Base-by-base conservation (phyloP, 2,797 vertebrate species). In the Xiphophorus birchmanni region DNA sequence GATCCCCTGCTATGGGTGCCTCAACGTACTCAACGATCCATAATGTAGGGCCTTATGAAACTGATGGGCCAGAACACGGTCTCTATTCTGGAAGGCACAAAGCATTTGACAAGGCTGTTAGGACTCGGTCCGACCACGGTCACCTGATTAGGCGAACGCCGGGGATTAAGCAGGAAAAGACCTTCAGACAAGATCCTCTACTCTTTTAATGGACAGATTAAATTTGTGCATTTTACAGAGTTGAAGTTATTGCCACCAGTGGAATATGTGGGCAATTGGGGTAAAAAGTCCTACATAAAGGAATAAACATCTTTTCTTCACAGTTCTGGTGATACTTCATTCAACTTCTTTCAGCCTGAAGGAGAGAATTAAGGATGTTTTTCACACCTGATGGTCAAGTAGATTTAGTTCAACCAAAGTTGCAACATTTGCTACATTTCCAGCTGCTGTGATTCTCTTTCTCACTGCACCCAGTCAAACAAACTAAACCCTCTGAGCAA, bases 61-160 rank as follows among this genome's bases (percentile, higher is more conserved):
- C 93, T 93, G 94, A 96, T 95, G 95, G 94, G 89, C 93, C 94
- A 94, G 94, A 95, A 93, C 94, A 93, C 86, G 78, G 92, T 93
- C 95, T 95, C 92, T 94, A 94, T 95, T 94, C 93, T 91, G 91
- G 89, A 90, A 92, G 83, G 92, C 94, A 93, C 92, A 94, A 94
- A 94, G 91, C 89, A 91, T 94, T 93, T 95, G 95, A 95, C 95
- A 95, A 92, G 93, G 91, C 90, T 95, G 93, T 95, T 95, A 95
- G 84, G 91, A 92, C 87, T 91, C 90, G 91, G 89, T 91, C 85
- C 42, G 18, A 90, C 80, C 90, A 89, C 84, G 84, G 90, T 88
- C 82, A 76, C 87, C 78, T 76, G 84, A 93, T 94, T 92, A 92
- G 86, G 82, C 87, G 93, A 91, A 95, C 92, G 91, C 85, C 79